These are phyloP conservation scores for Trachelus troglodyta DNA, from an alignment of 2,888 invertebrate species.

Conservation along the genomic window DNA sequence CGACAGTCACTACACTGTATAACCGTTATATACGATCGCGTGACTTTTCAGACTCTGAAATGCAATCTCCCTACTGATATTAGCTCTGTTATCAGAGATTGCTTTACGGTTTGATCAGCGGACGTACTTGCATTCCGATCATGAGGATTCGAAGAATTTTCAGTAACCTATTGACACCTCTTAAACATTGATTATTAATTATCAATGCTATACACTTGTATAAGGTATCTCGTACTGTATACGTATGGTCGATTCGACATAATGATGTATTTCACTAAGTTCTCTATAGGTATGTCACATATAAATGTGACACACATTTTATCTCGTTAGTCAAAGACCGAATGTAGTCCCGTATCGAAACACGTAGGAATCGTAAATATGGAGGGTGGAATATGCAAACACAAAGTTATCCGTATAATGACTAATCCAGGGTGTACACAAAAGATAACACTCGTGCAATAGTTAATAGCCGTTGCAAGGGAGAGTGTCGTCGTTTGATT, in stretches of 20 bases:
- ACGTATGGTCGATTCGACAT: neutral
- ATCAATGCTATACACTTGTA: neutral
- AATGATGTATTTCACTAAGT: neutral
- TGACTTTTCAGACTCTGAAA: neutral
- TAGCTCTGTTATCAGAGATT: neutral
- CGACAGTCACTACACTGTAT: neutral
- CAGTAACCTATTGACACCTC: neutral
- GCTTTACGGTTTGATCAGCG: neutral
- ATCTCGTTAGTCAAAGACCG: no score
- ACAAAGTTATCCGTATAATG: constrained; percentile 26
- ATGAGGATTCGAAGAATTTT: neutral
- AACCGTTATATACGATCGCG: neutral
- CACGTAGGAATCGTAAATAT: no score
- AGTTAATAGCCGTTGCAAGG: neutral
- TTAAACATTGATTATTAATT: neutral
- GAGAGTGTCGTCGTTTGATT: constrained; percentile 31
- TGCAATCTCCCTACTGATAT: neutral
- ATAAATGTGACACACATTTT: no score
- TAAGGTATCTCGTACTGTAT: neutral
- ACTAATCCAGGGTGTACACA: constrained; percentile 27
- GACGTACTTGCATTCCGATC: neutral
- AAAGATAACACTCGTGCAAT: neutral
- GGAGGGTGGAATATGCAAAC: constrained; percentile 14
- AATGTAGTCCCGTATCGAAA: no score
- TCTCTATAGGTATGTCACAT: no score